Evolutionary conservation across 2,797 vertebrate genomes (phyloP), one percentile per base, ranked within the genome.

Genomic region (Esox lucius): DNA sequence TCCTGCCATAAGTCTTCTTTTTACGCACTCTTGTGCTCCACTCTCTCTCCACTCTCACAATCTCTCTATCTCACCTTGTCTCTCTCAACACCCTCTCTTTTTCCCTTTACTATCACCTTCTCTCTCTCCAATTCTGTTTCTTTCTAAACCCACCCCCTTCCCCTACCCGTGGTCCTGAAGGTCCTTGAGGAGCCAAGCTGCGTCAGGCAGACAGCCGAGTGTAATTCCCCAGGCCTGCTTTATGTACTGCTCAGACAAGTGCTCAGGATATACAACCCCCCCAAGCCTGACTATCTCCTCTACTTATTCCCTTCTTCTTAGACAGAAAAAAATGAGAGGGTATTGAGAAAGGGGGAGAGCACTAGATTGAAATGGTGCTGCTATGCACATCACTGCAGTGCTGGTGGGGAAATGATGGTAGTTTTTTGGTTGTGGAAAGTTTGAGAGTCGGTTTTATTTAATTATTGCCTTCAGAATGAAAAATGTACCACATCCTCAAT

Each of bases 111-210:
- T 15, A 28, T 39, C 28, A 15, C 26, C 33, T 6, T 33, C 31
- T 68, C 35, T 42, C 9, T 26, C 75, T 86, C 80, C 65, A 73
- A 71, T 67, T 78, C 26, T 68, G 69, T 22, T 48, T 70, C 72
- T 35, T 61, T 70, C 19, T 74, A 68, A 24, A 35, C 46, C 33
- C 33, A 9, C 33, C 71, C 71, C 1, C 16, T 15, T 62, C 1
- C 67, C 33, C 48, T 28, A 61, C 24, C 48, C 39, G n/a, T 39
- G 67, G 64, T 2, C 17, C 76, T 73, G 70, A 79, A 81, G 88
- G 82, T 86, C 90, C 86, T 91, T 91, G 84, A 90, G 81, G 74
- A 46, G 9, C 42, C 9, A 13, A 46, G 42, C 42, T 89, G 85
- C 86, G 76, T 12, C 62, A 51, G 71, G 26, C 67, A 79, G 72